Conservation (phyloP, 2,797 vertebrate species). For the Myripristis jacobus region DNA sequence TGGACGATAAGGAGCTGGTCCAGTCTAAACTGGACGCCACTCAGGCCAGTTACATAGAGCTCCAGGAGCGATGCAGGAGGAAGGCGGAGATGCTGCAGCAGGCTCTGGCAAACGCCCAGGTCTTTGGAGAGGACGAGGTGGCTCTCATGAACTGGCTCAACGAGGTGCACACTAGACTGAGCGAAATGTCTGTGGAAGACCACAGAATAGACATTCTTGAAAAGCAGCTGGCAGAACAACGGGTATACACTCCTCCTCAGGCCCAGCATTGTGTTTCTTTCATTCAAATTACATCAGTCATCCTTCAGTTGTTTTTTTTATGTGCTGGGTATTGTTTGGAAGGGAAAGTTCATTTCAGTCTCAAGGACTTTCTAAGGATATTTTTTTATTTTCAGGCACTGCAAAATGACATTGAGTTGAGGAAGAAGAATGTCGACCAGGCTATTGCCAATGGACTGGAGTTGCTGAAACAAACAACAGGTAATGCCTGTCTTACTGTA, state of each 20-base stretch:
- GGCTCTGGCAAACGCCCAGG: slow-evolving; percentile 94
- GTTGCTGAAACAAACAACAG: slow-evolving; percentile 97
- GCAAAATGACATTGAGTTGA: slow-evolving; percentile 91
- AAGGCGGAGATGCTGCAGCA: slow-evolving; percentile 93
- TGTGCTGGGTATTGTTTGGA: slow-evolving; percentile 3
- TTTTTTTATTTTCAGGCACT: slow-evolving; percentile 83
- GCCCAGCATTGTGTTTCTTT: slow-evolving; percentile 65
- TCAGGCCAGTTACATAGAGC: slow-evolving; percentile 91
- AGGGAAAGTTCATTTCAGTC: neutral
- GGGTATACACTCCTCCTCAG: slow-evolving; percentile 88
- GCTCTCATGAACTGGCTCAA: slow-evolving; percentile 98
- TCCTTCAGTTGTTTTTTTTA: slow-evolving; percentile 53
- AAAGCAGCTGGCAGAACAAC: slow-evolving; percentile 90
- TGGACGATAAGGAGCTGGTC: slow-evolving; percentile 95
- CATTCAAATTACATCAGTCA: slow-evolving; percentile 71
- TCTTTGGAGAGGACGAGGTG: slow-evolving; percentile 97
- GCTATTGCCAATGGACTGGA: slow-evolving; percentile 94
- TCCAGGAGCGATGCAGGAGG: slow-evolving; percentile 91
- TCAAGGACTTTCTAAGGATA: slow-evolving; percentile 19
- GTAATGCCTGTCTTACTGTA: slow-evolving; percentile 76
- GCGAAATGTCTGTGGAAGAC: slow-evolving; percentile 89
- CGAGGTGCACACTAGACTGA: slow-evolving; percentile 89
- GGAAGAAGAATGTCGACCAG: slow-evolving; percentile 92
- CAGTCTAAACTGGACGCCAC: slow-evolving; percentile 92
- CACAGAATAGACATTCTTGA: slow-evolving; percentile 87